Percentiles rank a stretch among this genome's conserved stretches.
Conservation (phyloP, 2,888 invertebrate species). For the Phalera bucephala region DNA sequence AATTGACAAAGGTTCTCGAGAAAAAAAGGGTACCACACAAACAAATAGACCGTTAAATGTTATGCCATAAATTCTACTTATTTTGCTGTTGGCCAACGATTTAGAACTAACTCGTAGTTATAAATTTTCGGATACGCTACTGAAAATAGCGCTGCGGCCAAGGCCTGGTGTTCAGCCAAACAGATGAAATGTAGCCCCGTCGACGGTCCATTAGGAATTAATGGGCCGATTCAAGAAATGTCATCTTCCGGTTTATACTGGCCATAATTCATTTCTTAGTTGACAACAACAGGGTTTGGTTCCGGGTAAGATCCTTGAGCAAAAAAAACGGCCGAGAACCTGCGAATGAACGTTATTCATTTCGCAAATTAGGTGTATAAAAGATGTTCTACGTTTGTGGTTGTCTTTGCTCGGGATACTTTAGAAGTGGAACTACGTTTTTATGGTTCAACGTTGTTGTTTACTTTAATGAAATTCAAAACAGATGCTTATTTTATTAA, state of each 20-base stretch:
- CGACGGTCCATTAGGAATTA: constrained; percentile 79
- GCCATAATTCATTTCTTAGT: constrained; percentile 63
- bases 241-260: constrained; percentile 77
- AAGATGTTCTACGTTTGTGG: constrained; percentile 51
- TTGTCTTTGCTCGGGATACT: constrained; percentile 9
- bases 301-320: constrained; percentile 23
- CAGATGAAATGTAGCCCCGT: constrained; percentile 76
- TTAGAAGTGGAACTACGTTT: constrained; percentile 27
- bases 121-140: constrained; percentile 74
- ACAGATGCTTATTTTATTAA: constrained; percentile 7
- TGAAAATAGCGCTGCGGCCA: constrained; percentile 74
- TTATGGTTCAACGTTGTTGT: constrained; percentile 33
- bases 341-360: constrained; percentile 64
- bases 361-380: constrained; percentile 56
- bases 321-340: constrained; percentile 49
- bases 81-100: constrained; percentile 71
- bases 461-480: constrained; percentile 36
- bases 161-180: constrained; percentile 74
- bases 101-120: constrained; percentile 77
- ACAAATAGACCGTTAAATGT: constrained; percentile 63
- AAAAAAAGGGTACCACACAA: constrained; percentile 37
- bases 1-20: constrained; percentile 29
- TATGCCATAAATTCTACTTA: constrained; percentile 72
- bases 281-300: constrained; percentile 38
- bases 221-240: constrained; percentile 79